A percentile compares a stretch with the other conserved stretches of the same genome.
These are phyloP conservation scores for Plagodis pulveraria DNA, from an alignment of 2,888 invertebrate species.

Conservation along the genomic window DNA sequence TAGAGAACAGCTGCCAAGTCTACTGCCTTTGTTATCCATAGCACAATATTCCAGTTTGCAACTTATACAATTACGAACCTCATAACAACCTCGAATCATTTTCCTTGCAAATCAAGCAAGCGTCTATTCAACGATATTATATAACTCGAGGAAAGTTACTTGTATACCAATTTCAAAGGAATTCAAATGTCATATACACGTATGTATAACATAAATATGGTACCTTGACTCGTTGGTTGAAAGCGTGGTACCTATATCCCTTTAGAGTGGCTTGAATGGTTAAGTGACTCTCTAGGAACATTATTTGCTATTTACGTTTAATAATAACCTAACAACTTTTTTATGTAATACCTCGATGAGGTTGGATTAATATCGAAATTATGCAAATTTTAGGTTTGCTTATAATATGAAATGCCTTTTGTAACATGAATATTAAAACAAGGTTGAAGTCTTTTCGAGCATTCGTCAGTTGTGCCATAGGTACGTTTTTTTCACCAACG, in stretches of 20 bases:
- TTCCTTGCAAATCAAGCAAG: slow-evolving; percentile 21
- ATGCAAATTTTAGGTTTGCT: no score
- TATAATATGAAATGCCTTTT: no score
- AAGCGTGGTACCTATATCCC: slow-evolving; percentile 10
- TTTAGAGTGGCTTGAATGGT: no score
- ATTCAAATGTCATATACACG: slow-evolving; percentile 34
- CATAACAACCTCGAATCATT: slow-evolving; percentile 18
- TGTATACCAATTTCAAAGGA: slow-evolving; percentile 25
- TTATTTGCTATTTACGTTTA: no score
- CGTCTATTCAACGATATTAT: slow-evolving; percentile 20
- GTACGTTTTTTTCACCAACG: no score
- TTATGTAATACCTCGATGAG: no score
- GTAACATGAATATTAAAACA: no score
- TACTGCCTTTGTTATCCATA: slow-evolving; percentile 14
- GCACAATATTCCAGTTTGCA: slow-evolving; percentile 21
- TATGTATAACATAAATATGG: slow-evolving; percentile 22
- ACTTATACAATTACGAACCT: slow-evolving; percentile 22
- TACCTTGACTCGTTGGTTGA: slow-evolving; percentile 14
- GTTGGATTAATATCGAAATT: no score
- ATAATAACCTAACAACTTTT: no score
- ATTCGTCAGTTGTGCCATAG: no score
- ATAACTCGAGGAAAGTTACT: slow-evolving; percentile 21
- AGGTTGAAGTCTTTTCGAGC: no score
- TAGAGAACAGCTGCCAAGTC: neutral
- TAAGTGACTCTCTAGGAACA: no score